Percentiles rank a stretch among this genome's conserved stretches.
Conservation (phyloP, 2,797 vertebrate species). For the Chromis chromis region DNA sequence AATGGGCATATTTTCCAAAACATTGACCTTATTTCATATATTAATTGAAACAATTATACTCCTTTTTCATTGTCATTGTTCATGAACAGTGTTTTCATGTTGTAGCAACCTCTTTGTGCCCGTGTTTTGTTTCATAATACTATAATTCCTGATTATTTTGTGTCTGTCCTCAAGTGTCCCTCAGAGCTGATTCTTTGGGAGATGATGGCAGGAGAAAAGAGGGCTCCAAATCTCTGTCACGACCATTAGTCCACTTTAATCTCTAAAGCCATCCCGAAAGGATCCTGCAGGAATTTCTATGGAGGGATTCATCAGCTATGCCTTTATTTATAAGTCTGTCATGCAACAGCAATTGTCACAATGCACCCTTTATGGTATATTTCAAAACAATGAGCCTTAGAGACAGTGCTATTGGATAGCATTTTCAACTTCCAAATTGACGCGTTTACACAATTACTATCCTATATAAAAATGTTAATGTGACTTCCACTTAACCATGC, state of each 20-base stretch:
- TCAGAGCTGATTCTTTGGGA: slow-evolving; percentile 11
- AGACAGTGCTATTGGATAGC: background rate
- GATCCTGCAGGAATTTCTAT: slow-evolving; percentile 52
- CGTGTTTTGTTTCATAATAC: background rate
- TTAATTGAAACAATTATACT: background rate
- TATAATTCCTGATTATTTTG: background rate
- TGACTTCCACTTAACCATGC: background rate
- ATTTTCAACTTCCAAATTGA: background rate
- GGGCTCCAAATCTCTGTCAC: slow-evolving; percentile 18
- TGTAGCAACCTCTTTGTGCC: background rate
- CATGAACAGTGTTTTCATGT: background rate
- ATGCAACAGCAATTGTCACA: slow-evolving; percentile 9
- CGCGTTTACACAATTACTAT: background rate
- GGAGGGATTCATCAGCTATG: slow-evolving; percentile 42
- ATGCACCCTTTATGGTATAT: background rate
- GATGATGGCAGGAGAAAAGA: slow-evolving; percentile 18
- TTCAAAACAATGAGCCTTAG: slow-evolving; percentile 13
- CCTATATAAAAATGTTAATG: background rate
- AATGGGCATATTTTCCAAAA: background rate
- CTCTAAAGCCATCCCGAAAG: slow-evolving; percentile 35
- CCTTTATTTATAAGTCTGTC: slow-evolving; percentile 44
- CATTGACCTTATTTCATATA: background rate
- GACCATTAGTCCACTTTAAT: slow-evolving; percentile 47
- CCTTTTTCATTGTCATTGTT: background rate
- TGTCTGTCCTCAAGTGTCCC: slow-evolving; percentile 5